These are phyloP conservation scores for Mola mola DNA, from an alignment of 2,113 vertebrate species.

Conservation along the genomic window DNA sequence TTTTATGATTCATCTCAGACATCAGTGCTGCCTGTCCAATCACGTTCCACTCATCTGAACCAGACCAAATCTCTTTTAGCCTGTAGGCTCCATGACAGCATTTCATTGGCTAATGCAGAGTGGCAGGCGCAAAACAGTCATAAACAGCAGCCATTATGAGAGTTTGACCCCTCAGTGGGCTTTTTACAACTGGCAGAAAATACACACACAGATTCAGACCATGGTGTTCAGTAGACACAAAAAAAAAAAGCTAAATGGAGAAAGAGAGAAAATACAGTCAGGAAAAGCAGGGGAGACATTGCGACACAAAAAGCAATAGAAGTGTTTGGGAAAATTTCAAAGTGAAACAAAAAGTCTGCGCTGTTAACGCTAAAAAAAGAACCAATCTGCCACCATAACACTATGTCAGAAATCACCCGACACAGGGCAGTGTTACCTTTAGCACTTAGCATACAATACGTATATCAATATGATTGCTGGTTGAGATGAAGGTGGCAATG, in stretches of 20 bases:
- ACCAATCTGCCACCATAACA: no score
- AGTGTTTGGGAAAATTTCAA: no score
- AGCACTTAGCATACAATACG: no score
- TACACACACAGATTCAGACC: constrained; percentile 7
- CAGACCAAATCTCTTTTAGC: constrained; percentile 49
- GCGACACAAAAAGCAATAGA: no score
- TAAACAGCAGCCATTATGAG: constrained; percentile 66
- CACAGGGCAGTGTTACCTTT: no score
- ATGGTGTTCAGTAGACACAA: no score
- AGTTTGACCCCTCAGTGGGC: constrained; percentile 44
- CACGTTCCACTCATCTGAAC: constrained; percentile 58
- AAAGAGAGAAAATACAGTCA: no score
- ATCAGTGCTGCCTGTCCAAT: constrained; percentile 49
- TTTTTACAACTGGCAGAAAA: constrained; percentile 45
- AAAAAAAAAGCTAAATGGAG: no score
- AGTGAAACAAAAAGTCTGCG: no score
- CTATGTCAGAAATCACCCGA: no score
- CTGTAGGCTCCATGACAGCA: constrained; percentile 41
- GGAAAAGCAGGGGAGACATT: no score
- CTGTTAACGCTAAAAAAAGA: no score
- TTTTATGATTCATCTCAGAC: constrained; percentile 42
- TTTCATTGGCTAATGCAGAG: constrained; percentile 62
- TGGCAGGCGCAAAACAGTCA: constrained; percentile 61
- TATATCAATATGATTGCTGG: not conserved
- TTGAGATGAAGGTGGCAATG: not conserved